Percentiles rank a stretch among this genome's conserved stretches.
These are phyloP conservation scores for Otus sunia DNA, from an alignment of 2,113 vertebrate genomes.

Conservation along the genomic window DNA sequence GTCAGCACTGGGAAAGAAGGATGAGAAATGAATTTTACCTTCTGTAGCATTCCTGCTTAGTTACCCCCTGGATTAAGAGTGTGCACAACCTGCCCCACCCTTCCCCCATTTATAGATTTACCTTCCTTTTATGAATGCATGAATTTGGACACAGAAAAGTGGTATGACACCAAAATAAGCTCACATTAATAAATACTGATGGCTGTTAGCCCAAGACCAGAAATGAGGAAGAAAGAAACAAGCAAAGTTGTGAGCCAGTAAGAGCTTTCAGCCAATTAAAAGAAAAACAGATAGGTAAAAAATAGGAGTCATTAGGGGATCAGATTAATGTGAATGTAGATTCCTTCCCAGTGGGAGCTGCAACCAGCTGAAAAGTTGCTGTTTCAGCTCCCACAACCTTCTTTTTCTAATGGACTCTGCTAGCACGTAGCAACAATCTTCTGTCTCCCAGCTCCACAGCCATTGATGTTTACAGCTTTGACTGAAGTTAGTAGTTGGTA, in stretches of 20 bases:
- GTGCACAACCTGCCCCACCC: background rate
- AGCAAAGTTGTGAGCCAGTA: background rate
- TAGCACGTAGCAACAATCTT: background rate
- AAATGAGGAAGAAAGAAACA: background rate
- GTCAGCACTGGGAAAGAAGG: background rate
- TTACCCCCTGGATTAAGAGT: background rate
- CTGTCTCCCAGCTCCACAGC: background rate
- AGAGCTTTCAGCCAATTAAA: slow-evolving; percentile 19
- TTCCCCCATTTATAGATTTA: background rate
- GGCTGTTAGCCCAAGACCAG: background rate
- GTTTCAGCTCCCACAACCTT: background rate
- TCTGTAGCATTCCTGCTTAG: background rate
- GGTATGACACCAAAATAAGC: background rate
- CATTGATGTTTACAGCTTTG: background rate
- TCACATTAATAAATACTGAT: background rate
- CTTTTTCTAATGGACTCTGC: slow-evolving; percentile 26
- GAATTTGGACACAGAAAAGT: background rate
- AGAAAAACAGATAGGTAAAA: background rate
- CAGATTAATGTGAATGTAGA: slow-evolving; percentile 58
- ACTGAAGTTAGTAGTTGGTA: background rate
- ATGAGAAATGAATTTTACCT: background rate
- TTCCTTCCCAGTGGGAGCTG: slow-evolving; percentile 26
- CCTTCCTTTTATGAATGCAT: background rate
- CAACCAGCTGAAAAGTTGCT: background rate
- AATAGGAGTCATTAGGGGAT: slow-evolving; percentile 62